phyloP scores from a whole-genome alignment of 2,113 vertebrate species.

The Chrysochloris asiatica region DNA sequence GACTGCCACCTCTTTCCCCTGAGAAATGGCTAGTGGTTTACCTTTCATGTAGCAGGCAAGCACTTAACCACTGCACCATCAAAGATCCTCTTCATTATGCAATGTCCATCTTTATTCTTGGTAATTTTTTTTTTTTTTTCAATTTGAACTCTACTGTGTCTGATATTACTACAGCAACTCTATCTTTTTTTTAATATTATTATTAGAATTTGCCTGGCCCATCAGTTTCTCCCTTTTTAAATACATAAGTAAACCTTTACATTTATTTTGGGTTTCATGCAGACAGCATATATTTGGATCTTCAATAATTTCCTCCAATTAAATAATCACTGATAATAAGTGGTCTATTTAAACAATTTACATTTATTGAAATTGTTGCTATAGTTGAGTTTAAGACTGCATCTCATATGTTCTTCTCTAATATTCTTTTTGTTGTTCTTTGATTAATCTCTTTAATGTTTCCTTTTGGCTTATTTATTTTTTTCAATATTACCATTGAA shows the following conservation, averaged over 20 bases:
- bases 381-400: background rate
- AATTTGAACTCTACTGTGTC: background rate
- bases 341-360: conserved; percentile 1
- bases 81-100: background rate
- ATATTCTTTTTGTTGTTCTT: background rate
- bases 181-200: background rate
- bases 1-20: background rate
- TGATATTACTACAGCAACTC: background rate
- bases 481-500: background rate
- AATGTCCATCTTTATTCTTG: background rate
- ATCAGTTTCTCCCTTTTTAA: background rate
- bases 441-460: background rate
- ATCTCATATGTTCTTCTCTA: background rate
- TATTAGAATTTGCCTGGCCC: background rate
- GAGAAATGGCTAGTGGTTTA: background rate
- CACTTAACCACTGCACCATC: background rate
- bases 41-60: background rate
- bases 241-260: background rate
- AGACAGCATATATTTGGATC: background rate
- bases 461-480: background rate
- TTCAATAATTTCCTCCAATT: background rate
- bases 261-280: background rate
- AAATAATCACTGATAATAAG: background rate
- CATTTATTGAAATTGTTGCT: background rate
- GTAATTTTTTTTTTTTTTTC: background rate